phyloP scores from a whole-genome alignment of 2,113 vertebrate species.

The Urocynchramus pylzowi region DNA sequence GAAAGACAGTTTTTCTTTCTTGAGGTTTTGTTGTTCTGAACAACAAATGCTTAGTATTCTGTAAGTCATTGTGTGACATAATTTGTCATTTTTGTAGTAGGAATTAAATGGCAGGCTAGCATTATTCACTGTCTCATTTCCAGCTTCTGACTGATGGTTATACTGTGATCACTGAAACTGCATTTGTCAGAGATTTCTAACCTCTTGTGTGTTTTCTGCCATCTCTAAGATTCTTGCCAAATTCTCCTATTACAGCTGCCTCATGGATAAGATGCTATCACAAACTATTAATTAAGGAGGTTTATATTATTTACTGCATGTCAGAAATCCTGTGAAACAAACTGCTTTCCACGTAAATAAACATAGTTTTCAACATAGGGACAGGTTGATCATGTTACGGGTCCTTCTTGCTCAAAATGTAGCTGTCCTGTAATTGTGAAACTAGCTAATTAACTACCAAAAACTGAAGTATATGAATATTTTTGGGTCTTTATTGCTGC shows the following conservation, averaged over 20 bases:
- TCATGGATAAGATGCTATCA: not conserved
- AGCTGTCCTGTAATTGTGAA: not conserved
- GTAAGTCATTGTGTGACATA: rapidly evolving
- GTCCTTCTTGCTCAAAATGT: not conserved
- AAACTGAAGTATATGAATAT: not conserved
- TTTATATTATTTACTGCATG: not conserved
- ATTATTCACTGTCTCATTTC: not conserved
- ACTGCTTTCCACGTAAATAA: not conserved
- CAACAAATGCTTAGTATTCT: not conserved
- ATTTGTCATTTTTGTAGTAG: not conserved
- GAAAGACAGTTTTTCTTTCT: not conserved
- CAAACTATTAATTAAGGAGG: not conserved
- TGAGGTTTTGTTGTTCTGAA: not conserved
- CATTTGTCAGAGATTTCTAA: not conserved
- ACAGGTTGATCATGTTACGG: not conserved
- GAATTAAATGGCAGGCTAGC: not conserved
- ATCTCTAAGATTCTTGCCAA: not conserved
- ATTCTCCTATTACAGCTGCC: not conserved
- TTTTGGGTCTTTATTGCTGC: not conserved
- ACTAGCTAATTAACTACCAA: not conserved
- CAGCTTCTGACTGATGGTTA: not conserved
- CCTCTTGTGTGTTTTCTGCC: not conserved
- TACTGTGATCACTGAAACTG: not conserved
- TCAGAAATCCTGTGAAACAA: not conserved
- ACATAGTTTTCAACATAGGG: not conserved